Evolutionary conservation across 2,888 invertebrate genomes (phyloP).

Genomic region (Stenolophus ochropezus): DNA sequence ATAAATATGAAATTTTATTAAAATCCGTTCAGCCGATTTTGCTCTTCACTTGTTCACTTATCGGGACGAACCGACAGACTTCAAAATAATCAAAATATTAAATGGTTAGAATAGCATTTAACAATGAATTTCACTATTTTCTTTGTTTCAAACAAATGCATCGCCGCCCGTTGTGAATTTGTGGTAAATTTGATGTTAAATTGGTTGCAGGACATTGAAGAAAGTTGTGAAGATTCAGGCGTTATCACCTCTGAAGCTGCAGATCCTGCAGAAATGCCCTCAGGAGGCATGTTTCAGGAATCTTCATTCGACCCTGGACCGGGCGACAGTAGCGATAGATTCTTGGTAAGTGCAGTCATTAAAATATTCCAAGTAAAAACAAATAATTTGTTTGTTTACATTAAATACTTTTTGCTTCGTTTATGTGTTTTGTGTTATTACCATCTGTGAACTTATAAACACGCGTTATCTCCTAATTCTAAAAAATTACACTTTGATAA

Average conservation of each 20-base stretch:
- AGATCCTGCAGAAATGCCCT: conserved; percentile 25
- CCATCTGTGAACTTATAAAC: conserved; percentile 39
- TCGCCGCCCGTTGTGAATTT: too few species aligned
- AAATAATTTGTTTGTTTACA: conserved; percentile 28
- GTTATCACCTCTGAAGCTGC: conserved; percentile 20
- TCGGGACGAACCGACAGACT: too few species aligned
- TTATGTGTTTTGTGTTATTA: conserved; percentile 28
- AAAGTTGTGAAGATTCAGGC: conserved; percentile 40
- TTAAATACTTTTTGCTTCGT: conserved; percentile 31
- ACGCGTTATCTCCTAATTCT: conserved; percentile 29
- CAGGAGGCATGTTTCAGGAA: conserved; percentile 29
- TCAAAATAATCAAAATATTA: too few species aligned
- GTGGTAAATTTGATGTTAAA: too few species aligned
- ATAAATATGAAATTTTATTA: too few species aligned
- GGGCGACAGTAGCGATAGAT: conserved; percentile 39
- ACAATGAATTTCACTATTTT: too few species aligned
- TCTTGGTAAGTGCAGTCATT: conserved; percentile 32
- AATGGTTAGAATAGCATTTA: too few species aligned
- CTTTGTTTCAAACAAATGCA: too few species aligned
- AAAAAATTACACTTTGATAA: conserved; percentile 37
- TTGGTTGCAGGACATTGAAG: conserved; percentile 42
- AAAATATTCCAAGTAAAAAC: background rate
- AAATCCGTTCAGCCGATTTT: too few species aligned
- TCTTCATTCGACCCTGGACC: conserved; percentile 37
- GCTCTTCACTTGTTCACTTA: too few species aligned